These are phyloP conservation scores for Cataglyphis hispanica DNA, from an alignment of 1,140 invertebrate species.

Conservation along the genomic window DNA sequence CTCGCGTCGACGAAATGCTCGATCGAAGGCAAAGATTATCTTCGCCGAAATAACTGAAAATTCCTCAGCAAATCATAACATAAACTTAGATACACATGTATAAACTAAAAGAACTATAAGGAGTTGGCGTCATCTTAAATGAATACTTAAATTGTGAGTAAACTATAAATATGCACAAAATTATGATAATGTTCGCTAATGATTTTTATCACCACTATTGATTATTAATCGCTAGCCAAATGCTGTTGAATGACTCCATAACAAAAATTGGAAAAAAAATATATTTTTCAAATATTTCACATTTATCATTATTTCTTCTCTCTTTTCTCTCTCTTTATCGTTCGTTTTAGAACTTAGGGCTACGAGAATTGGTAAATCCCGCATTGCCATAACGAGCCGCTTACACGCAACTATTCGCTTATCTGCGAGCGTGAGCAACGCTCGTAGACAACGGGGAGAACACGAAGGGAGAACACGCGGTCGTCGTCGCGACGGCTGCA, in stretches of 20 bases:
- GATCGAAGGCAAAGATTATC: neutral
- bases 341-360: neutral
- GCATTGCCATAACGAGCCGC: neutral
- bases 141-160: no score
- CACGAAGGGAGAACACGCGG: conserved; percentile 12
- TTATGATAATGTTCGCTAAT: no score
- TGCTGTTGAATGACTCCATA: neutral
- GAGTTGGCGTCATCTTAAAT: no score
- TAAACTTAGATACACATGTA: no score
- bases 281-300: neutral
- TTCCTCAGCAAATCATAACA: neutral
- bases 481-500: conserved; percentile 42
- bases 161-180: no score
- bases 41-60: neutral
- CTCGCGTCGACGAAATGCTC: neutral
- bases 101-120: no score
- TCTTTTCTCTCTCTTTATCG: neutral
- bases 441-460: neutral
- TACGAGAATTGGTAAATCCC: conserved; percentile 14
- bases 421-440: conserved; percentile 14
- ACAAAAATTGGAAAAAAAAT: neutral
- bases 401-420: conserved; percentile 47
- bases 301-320: conserved; percentile 12
- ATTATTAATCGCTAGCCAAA: no score
- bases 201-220: no score